These are phyloP conservation scores for Caligus rogercresseyi DNA, from an alignment of 1,140 invertebrate genomes.

Conservation along the genomic window DNA sequence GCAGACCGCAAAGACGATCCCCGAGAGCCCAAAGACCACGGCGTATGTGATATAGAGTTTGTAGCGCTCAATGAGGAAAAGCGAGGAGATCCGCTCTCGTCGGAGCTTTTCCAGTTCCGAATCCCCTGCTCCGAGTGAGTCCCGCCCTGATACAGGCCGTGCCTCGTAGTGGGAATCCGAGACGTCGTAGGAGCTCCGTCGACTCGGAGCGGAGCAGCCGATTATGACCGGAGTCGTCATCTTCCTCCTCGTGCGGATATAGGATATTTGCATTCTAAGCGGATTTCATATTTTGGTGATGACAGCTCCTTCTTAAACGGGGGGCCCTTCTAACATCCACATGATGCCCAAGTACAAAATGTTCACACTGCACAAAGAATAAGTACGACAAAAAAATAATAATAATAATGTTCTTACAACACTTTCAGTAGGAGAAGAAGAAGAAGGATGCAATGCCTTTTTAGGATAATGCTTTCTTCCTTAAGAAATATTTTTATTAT, in stretches of 20 bases:
- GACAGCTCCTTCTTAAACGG: no score
- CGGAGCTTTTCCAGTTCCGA: not conserved
- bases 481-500: no score
- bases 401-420: no score
- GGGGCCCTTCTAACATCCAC: no score
- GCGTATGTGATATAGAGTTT: slow-evolving; percentile 5
- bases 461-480: no score
- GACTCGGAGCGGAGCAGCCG: not conserved
- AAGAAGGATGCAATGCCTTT: no score
- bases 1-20: not conserved
- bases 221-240: not conserved
- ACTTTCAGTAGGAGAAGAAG: no score
- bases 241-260: not conserved
- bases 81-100: not conserved
- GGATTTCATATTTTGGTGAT: no score
- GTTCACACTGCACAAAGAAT: no score
- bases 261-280: not conserved
- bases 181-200: not conserved
- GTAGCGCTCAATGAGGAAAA: not conserved
- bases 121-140: not conserved
- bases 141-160: not conserved
- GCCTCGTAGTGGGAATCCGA: not conserved
- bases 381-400: no score
- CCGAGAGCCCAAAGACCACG: not conserved
- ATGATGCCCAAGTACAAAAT: no score